A percentile compares a stretch with the other conserved stretches of the same genome.
These are phyloP conservation scores for Maylandia zebra DNA, from an alignment of 2,113 vertebrate species.

Conservation along the genomic window DNA sequence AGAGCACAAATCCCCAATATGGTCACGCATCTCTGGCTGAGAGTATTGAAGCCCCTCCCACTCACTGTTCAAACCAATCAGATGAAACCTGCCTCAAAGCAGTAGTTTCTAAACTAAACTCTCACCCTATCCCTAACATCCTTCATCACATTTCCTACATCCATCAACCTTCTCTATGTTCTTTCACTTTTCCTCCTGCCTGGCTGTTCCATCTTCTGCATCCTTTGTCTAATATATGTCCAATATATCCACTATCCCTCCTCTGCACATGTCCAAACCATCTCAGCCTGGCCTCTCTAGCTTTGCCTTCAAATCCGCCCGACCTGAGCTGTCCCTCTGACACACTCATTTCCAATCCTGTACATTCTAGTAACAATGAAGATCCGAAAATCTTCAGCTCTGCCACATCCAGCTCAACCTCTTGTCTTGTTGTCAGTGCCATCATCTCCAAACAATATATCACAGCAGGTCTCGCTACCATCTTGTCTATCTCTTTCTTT, in stretches of 20 bases:
- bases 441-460: neutral
- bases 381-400: neutral
- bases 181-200: accelerated
- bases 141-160: neutral
- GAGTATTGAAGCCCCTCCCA: neutral
- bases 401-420: neutral
- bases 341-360: neutral
- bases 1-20: neutral
- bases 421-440: neutral
- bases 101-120: neutral
- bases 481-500: neutral
- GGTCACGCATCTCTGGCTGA: neutral
- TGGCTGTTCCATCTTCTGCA: neutral
- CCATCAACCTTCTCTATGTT: accelerated
- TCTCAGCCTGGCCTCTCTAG: neutral
- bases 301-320: neutral
- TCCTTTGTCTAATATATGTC: neutral
- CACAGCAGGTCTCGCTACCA: neutral
- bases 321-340: neutral
- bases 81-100: neutral
- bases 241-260: neutral
- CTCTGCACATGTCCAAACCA: neutral
- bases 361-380: neutral
- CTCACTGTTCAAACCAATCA: neutral
- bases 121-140: neutral